These are phyloP conservation scores for Edolisoma coerulescens DNA, from an alignment of 2,113 vertebrate species.

Conservation along the genomic window DNA sequence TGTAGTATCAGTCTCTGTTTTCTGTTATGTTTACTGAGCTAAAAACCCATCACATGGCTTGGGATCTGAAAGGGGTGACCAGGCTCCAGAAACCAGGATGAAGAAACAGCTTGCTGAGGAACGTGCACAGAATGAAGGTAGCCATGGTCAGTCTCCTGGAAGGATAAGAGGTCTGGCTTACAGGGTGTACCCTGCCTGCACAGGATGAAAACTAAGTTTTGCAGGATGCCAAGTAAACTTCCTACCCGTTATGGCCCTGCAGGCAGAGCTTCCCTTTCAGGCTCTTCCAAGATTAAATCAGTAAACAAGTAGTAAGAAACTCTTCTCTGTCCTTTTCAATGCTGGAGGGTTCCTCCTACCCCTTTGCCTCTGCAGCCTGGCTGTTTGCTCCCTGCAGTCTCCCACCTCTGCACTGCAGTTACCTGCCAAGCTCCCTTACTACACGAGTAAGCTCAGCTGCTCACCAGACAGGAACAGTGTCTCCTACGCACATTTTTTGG, in stretches of 20 bases:
- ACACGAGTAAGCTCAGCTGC: neutral
- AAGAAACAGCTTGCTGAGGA: neutral
- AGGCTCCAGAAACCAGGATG: neutral
- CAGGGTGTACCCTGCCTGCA: neutral
- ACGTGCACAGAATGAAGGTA: neutral
- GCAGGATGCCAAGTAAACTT: neutral
- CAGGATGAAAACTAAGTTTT: neutral
- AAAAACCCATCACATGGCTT: neutral
- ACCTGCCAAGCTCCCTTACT: neutral
- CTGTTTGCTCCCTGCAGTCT: neutral
- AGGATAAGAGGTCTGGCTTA: neutral
- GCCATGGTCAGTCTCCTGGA: neutral
- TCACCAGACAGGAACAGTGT: neutral
- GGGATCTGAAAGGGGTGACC: neutral
- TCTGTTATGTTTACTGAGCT: neutral
- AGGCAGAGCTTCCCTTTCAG: neutral
- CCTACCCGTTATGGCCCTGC: accelerated
- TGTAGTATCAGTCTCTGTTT: neutral
- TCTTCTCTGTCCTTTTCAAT: neutral
- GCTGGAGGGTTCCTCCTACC: neutral
- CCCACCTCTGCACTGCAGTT: neutral
- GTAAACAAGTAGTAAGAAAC: neutral
- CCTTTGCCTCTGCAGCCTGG: neutral
- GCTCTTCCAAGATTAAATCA: neutral
- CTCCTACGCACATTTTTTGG: neutral